Evolutionary conservation across 2,113 vertebrate genomes (phyloP).

Genomic region (Pyxicephalus adspersus): DNA sequence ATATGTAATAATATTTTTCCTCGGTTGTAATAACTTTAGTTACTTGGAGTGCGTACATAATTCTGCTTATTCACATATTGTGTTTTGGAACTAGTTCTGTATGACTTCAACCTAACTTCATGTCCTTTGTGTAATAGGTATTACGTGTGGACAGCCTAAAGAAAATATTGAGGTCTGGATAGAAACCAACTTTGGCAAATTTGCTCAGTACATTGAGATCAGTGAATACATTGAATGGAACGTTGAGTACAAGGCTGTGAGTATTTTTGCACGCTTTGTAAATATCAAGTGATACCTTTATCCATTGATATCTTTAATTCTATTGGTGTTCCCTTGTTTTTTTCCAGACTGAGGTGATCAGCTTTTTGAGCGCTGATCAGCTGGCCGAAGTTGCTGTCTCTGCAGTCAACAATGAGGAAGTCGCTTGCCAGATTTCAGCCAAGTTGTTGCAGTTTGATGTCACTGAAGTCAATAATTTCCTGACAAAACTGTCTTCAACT

Average conservation of each 20-base stretch:
- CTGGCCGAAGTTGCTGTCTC: slow-evolving; percentile 55
- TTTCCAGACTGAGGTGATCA: slow-evolving; percentile 52
- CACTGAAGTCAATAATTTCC: slow-evolving; percentile 38
- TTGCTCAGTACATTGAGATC: slow-evolving; percentile 38
- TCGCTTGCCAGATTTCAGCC: slow-evolving; percentile 56
- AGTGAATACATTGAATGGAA: slow-evolving; percentile 41
- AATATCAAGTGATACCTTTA: background rate
- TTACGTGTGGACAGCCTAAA: background rate
- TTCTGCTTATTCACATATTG: no score
- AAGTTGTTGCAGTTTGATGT: slow-evolving; percentile 24
- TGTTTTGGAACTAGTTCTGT: no score
- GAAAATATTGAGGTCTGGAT: slow-evolving; percentile 51
- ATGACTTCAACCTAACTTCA: no score
- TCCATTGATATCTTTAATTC: background rate
- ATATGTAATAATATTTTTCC: no score
- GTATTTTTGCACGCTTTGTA: background rate
- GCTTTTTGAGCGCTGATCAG: slow-evolving; percentile 52
- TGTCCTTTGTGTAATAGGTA: slow-evolving; percentile 50
- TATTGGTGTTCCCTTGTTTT: background rate
- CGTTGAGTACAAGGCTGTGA: slow-evolving; percentile 46
- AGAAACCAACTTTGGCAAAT: slow-evolving; percentile 54
- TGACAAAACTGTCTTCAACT: slow-evolving; percentile 50
- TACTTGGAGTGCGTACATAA: no score
- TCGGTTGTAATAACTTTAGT: no score
- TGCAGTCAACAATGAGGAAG: slow-evolving; percentile 47